Evolutionary conservation across 2,888 invertebrate genomes (phyloP).

Genomic region (Cosmopolites sordidus): DNA sequence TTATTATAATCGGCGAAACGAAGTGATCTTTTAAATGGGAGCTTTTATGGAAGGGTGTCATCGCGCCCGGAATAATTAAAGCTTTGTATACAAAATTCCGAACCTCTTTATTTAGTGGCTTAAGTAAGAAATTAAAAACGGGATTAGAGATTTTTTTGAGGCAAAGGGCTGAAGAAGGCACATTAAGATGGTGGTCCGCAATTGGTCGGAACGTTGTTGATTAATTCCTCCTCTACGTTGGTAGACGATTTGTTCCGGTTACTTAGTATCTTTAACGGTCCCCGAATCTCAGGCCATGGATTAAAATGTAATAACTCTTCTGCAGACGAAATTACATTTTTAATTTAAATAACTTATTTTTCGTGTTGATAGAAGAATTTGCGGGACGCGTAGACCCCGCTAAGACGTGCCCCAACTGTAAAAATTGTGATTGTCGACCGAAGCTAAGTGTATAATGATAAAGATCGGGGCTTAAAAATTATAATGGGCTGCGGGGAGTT

Average conservation of each 20-base stretch:
- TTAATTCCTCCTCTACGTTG: slow-evolving; percentile 16
- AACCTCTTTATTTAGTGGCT: slow-evolving; percentile 26
- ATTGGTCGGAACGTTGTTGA: slow-evolving; percentile 18
- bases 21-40: slow-evolving; percentile 26
- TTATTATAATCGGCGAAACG: slow-evolving; percentile 26
- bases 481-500: slow-evolving; percentile 55
- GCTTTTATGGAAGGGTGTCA: slow-evolving; percentile 24
- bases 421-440: slow-evolving; percentile 68
- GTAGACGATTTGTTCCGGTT: slow-evolving; percentile 48
- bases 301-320: slow-evolving; percentile 52
- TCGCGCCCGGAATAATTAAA: slow-evolving; percentile 26
- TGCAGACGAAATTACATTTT: slow-evolving; percentile 60
- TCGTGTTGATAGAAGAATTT: slow-evolving; percentile 67
- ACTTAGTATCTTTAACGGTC: slow-evolving; percentile 50
- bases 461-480: slow-evolving; percentile 71
- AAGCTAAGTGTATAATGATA: slow-evolving; percentile 69
- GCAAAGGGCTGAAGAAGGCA: slow-evolving; percentile 13
- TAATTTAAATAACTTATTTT: slow-evolving; percentile 71
- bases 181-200: slow-evolving; percentile 16
- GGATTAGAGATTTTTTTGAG: slow-evolving; percentile 27
- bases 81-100: slow-evolving; percentile 27
- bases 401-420: slow-evolving; percentile 65
- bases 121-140: slow-evolving; percentile 28
- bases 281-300: slow-evolving; percentile 39
- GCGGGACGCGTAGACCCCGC: slow-evolving; percentile 40